Conservation (phyloP, 1,140 invertebrate genomes). For the Asobara japonica region DNA sequence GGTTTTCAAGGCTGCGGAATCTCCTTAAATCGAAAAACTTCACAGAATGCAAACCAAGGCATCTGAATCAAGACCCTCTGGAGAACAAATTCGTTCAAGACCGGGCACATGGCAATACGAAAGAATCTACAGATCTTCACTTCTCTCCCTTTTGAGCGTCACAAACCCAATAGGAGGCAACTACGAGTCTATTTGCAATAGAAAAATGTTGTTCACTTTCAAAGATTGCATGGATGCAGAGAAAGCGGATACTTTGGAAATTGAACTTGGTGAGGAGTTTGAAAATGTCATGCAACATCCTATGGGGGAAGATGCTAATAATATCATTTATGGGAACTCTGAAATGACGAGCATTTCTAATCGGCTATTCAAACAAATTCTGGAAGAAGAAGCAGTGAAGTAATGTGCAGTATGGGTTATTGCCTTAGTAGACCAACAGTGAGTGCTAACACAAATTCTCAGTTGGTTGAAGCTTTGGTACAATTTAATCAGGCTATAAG, state of each 20-base stretch:
- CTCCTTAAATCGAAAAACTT: neutral
- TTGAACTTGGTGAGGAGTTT: neutral
- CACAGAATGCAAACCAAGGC: neutral
- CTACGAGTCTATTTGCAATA: neutral
- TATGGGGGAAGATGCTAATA: neutral
- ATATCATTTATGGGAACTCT: neutral
- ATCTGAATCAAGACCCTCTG: neutral
- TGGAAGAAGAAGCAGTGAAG: neutral
- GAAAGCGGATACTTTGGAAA: neutral
- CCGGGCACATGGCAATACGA: neutral
- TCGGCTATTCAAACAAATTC: neutral
- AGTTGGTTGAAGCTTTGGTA: neutral
- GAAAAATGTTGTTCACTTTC: neutral
- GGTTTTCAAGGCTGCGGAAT: neutral
- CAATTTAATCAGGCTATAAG: neutral
- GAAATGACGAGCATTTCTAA: neutral
- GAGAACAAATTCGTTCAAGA: neutral
- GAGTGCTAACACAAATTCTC: neutral
- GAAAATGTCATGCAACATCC: neutral
- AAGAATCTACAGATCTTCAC: neutral
- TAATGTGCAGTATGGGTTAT: neutral
- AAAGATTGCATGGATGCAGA: neutral
- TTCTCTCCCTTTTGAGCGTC: neutral
- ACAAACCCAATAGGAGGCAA: neutral
- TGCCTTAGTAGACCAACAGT: neutral